These are phyloP conservation scores for Epinotia nisella DNA, from an alignment of 2,888 invertebrate genomes.

Conservation along the genomic window DNA sequence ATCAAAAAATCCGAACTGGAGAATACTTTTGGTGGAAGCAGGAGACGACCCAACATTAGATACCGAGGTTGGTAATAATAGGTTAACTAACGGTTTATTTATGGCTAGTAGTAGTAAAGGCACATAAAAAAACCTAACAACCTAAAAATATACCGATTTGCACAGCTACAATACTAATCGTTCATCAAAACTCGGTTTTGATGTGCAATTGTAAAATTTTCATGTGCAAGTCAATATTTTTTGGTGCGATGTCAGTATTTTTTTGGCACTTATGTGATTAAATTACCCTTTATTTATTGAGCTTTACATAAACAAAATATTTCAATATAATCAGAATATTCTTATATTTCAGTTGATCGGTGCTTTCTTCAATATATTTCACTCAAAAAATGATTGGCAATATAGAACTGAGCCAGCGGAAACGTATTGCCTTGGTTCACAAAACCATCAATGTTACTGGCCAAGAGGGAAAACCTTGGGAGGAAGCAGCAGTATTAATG, in stretches of 20 bases:
- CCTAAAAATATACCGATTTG: no score
- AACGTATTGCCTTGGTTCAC: constrained; percentile 87
- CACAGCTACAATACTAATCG: no score
- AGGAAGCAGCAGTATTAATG: constrained; percentile 85
- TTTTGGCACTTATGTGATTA: no score
- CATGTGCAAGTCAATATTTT: no score
- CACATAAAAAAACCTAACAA: no score
- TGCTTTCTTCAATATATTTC: constrained; percentile 45
- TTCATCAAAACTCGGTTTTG: no score
- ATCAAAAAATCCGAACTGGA: constrained; percentile 47
- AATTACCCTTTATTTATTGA: neutral
- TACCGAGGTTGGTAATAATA: constrained; percentile 45
- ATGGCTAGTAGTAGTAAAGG: no score
- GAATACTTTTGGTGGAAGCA: constrained; percentile 49
- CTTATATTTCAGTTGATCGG: constrained; percentile 46
- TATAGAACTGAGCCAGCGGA: constrained; percentile 92
- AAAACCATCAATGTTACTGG: constrained; percentile 83
- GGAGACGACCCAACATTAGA: constrained; percentile 47
- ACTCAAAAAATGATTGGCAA: constrained; percentile 87
- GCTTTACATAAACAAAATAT: neutral
- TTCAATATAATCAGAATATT: neutral
- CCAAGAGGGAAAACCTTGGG: constrained; percentile 86
- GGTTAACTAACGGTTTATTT: neutral
- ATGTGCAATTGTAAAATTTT: no score
- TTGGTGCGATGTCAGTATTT: no score